Evolutionary conservation across 2,797 vertebrate species (phyloP), one percentile per base, ranked within the genome.

Genomic region (Tauraco hartlaubi): DNA sequence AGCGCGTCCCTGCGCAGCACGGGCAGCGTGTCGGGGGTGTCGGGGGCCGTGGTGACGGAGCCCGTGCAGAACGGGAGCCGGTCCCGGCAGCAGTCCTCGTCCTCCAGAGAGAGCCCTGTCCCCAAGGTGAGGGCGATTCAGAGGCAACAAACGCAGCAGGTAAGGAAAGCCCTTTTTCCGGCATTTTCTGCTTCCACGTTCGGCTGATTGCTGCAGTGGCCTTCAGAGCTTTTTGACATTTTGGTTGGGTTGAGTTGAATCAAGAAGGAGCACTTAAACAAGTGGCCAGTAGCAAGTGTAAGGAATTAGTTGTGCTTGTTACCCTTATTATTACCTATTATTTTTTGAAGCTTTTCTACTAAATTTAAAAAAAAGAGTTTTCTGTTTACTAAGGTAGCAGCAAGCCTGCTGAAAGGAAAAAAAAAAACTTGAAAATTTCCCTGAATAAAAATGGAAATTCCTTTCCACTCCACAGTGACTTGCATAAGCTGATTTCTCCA

Each of bases 1-100:
- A 99, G 98, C 28, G 93, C 98, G 3, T 99, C 99, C 1, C 85
- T 99, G 11, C 98, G 98, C 20, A 99, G 99, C 98, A 98, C 98
- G 2, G 99, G 99, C 94, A 99, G 99, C 90, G 52, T 97, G 90
- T 98, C 98, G 0, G 98, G 88, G 1, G 90, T 96, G 11, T 98
- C 98, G 0, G 98, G 97, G 7, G 97, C 98, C 29, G 6, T 94
- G 46, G 97, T 98, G 93, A 95, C 97, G 0, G 99, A 99, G 77
- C 98, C 98, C 23, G 2, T 98, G 31, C 96, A 96, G 92, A 98
- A 98, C 1, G 98, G 98, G 11, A 98, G 61, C 84, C 97, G 97
- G 20, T 99, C 97, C 63, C 98, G 98, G 25, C 99, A 99, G 52
- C 99, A 98, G 85, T 98, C 98, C 10, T 97, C 98, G 0, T 98